A percentile compares a stretch with the other conserved stretches of the same genome.
These are phyloP conservation scores for Catharus bicknelli DNA, from an alignment of 2,113 vertebrate genomes.

Conservation along the genomic window DNA sequence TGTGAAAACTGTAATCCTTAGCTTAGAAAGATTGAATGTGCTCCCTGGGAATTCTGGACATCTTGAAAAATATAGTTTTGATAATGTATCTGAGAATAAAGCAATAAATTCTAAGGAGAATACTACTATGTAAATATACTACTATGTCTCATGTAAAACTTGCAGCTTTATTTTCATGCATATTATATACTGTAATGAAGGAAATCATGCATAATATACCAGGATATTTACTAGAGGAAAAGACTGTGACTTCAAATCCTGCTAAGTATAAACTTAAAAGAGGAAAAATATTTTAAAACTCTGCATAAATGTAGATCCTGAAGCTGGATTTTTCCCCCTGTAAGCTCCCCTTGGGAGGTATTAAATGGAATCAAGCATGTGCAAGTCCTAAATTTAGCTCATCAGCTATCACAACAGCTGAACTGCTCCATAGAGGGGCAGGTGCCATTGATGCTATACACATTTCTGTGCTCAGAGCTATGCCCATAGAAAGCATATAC, in stretches of 20 bases:
- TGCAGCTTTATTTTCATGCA: not conserved
- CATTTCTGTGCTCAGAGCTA: conserved; percentile 31
- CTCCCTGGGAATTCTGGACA: not conserved
- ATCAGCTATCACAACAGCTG: conserved; percentile 66
- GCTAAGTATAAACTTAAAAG: not conserved
- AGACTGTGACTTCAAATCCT: not conserved
- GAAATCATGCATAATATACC: not conserved
- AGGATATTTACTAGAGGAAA: not conserved
- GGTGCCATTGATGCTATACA: conserved; percentile 16
- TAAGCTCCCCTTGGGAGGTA: not conserved
- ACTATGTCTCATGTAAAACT: not conserved
- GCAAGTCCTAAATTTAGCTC: conserved; percentile 59
- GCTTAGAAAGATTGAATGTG: rapidly evolving
- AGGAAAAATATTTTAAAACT: not conserved
- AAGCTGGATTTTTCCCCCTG: not conserved
- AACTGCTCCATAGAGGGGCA: conserved; percentile 23
- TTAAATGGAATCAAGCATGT: conserved; percentile 53
- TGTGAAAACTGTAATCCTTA: not conserved
- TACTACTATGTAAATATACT: not conserved
- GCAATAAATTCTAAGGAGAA: not conserved
- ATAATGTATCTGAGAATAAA: not conserved
- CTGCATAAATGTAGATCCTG: not conserved
- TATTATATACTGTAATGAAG: not conserved
- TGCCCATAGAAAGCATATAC: not conserved
- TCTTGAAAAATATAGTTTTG: not conserved